Percentiles rank a stretch among this genome's conserved stretches.
Conservation (phyloP, 2,113 vertebrate genomes). For the Lagopus muta region DNA sequence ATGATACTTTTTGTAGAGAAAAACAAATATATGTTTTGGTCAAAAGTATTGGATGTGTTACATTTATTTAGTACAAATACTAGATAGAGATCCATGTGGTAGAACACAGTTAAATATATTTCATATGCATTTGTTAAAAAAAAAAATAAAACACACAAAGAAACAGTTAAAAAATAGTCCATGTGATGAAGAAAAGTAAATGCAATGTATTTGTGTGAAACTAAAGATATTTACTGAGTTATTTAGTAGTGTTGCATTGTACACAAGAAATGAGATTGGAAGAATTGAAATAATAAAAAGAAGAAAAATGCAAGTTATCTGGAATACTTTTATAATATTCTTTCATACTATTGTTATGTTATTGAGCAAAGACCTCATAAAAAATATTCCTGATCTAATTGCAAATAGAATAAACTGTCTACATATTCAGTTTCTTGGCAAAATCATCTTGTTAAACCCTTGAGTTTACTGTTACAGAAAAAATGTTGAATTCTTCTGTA, state of each 20-base stretch:
- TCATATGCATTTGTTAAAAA: not conserved
- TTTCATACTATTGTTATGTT: not conserved
- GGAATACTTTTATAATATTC: not conserved
- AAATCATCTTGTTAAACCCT: not conserved
- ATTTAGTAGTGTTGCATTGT: not conserved
- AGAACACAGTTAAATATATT: not conserved
- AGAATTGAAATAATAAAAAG: not conserved
- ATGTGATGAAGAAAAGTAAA: not conserved
- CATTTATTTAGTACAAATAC: not conserved
- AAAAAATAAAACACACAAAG: not conserved
- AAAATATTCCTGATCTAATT: not conserved
- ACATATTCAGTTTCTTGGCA: not conserved
- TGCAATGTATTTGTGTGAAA: not conserved
- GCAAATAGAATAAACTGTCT: not conserved
- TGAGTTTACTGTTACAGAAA: not conserved
- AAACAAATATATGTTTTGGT: not conserved
- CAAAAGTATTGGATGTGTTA: fast-evolving
- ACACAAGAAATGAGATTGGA: not conserved
- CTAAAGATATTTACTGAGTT: not conserved
- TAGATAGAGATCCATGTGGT: fast-evolving
- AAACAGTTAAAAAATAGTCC: not conserved
- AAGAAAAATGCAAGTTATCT: not conserved
- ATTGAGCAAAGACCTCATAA: not conserved
- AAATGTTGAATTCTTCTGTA: not conserved
- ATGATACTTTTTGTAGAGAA: not conserved